Conservation (phyloP, 1,140 invertebrate genomes). For the Euschistus heros region DNA sequence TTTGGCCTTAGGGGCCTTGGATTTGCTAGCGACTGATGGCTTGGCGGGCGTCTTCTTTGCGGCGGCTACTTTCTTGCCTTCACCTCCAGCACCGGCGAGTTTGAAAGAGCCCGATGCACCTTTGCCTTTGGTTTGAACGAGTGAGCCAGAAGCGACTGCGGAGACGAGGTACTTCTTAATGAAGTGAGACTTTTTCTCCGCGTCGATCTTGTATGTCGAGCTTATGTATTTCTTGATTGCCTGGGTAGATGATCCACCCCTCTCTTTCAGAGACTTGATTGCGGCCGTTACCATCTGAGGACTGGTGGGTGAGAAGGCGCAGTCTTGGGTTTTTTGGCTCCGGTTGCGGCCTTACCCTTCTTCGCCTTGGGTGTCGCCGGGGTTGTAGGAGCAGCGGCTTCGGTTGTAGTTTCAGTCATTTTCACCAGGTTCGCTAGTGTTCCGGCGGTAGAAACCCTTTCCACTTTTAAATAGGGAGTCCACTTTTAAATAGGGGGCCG, state of each 20-base stretch:
- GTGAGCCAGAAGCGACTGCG: conserved; percentile 34
- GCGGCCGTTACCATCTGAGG: conserved; percentile 39
- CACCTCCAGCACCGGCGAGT: conserved; percentile 27
- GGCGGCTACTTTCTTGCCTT: conserved; percentile 20
- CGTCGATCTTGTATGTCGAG: conserved; percentile 38
- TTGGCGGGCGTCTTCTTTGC: conserved; percentile 22
- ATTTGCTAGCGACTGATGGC: conserved; percentile 26
- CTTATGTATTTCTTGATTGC: conserved; percentile 47
- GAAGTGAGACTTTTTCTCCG: conserved; percentile 35
- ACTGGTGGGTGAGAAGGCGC: conserved; percentile 32
- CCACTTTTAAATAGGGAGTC: too few relatives aligned
- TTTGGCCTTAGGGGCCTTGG: conserved; percentile 16
- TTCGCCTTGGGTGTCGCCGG: background rate
- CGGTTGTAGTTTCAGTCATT: conserved; percentile 20
- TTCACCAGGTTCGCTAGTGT: too few relatives aligned
- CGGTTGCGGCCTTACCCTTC: background rate
- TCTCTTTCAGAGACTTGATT: conserved; percentile 42
- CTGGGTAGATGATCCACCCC: conserved; percentile 41
- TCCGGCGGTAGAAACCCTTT: too few relatives aligned
- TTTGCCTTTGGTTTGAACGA: conserved; percentile 38
- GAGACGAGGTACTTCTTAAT: conserved; percentile 38
- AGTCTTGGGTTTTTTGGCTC: conserved; percentile 18
- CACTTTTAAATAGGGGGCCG: too few relatives aligned
- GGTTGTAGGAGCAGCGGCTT: background rate
- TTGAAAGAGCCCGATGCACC: conserved; percentile 41